phyloP scores from a whole-genome alignment of 2,113 vertebrate genomes.

The Grammomys dolichurus region DNA sequence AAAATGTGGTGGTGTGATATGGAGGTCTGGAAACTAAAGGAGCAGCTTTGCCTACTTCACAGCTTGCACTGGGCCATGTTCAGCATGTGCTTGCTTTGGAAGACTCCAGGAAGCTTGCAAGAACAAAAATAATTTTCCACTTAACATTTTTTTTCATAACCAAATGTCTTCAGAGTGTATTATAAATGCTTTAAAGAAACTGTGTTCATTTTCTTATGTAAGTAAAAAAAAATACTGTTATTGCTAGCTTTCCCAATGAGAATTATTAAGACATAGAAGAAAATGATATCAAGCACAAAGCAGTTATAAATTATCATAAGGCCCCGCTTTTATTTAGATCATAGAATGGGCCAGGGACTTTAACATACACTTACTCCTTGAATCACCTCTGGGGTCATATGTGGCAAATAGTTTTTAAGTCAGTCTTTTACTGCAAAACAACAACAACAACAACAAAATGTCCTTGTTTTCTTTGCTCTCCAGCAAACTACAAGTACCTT shows the following conservation, averaged over 20 bases:
- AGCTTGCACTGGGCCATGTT: slow-evolving; percentile 56
- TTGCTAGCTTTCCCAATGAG: neutral
- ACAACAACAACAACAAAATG: neutral
- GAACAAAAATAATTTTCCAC: slow-evolving; percentile 72
- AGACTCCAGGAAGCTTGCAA: slow-evolving; percentile 58
- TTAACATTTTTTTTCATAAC: slow-evolving; percentile 61
- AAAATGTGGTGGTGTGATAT: neutral
- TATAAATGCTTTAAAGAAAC: slow-evolving; percentile 65
- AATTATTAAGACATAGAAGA: slow-evolving; percentile 67
- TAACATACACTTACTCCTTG: slow-evolving; percentile 12
- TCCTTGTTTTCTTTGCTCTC: neutral
- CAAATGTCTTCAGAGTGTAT: slow-evolving; percentile 63
- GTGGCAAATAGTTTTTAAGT: slow-evolving; percentile 3
- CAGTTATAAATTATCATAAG: neutral
- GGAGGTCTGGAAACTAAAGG: slow-evolving; percentile 69
- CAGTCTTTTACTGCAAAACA: neutral
- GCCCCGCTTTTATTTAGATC: neutral
- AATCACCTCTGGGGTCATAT: neutral
- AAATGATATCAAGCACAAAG: slow-evolving; percentile 35
- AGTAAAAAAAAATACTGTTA: slow-evolving; percentile 30
- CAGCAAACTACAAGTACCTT: neutral
- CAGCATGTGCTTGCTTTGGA: slow-evolving; percentile 46
- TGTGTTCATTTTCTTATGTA: slow-evolving; percentile 68
- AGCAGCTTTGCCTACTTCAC: slow-evolving; percentile 73
- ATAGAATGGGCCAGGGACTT: neutral